Conservation (phyloP, 2,113 vertebrate genomes). For the Dinomys branickii region DNA sequence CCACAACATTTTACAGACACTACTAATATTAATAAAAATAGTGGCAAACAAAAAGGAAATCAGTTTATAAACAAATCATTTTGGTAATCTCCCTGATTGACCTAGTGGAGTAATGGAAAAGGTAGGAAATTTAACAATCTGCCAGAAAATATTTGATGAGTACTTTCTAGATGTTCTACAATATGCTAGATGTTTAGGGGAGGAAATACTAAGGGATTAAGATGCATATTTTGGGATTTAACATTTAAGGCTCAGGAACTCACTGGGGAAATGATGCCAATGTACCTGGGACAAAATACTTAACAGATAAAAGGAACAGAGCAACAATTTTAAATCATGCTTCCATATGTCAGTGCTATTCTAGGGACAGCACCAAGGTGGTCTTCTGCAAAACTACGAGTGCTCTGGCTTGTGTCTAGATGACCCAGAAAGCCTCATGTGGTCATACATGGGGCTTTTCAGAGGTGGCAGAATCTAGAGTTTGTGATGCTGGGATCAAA, state of each 20-base stretch:
- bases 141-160: not conserved
- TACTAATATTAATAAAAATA: conserved; percentile 28
- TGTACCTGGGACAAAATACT: not conserved
- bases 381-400: conserved; percentile 4
- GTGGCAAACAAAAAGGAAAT: conserved; percentile 39
- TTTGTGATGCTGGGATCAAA: not conserved
- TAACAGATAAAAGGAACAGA: not conserved
- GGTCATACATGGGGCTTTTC: not conserved
- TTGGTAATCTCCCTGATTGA: conserved; percentile 11
- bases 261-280: not conserved
- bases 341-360: not conserved
- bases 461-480: not conserved
- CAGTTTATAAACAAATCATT: conserved; percentile 40
- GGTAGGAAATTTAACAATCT: not conserved
- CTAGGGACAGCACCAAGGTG: not conserved
- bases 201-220: not conserved
- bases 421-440: not conserved
- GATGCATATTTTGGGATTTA: not conserved
- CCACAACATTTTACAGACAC: not conserved
- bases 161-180: not conserved
- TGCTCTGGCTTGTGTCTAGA: not conserved
- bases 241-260: not conserved
- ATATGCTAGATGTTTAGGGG: not conserved
- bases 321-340: not conserved
- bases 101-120: not conserved